These are phyloP conservation scores for Odontamblyopus rebecca DNA, from an alignment of 2,797 vertebrate genomes.

Conservation along the genomic window DNA sequence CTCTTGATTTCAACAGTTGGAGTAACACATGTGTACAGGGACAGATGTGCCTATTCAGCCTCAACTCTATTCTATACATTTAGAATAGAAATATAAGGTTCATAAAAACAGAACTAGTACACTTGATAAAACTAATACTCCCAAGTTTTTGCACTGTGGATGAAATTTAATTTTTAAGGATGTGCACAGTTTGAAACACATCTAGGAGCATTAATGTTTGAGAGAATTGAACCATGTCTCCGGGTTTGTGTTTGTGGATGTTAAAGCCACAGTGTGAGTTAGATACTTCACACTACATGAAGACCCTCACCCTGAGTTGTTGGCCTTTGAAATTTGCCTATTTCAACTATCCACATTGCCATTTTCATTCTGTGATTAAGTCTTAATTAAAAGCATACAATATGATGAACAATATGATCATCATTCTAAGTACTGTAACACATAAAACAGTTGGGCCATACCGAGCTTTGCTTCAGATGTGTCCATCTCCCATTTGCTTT, in stretches of 20 bases:
- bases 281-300: not conserved
- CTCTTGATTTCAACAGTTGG: not conserved
- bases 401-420: not conserved
- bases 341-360: not conserved
- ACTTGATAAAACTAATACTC: not conserved
- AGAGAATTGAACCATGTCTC: too few relatives aligned
- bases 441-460: slow-evolving; percentile 73
- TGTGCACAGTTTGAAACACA: not conserved
- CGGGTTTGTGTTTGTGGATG: too few relatives aligned
- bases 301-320: not conserved
- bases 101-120: too few relatives aligned
- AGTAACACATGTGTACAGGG: not conserved
- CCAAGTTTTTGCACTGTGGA: not conserved
- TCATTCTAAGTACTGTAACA: not conserved
- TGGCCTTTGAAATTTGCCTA: not conserved
- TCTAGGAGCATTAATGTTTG: too few relatives aligned
- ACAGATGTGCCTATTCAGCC: not conserved
- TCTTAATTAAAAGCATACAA: too few relatives aligned
- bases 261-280: not conserved
- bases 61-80: too few relatives aligned
- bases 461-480: slow-evolving; percentile 99
- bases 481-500: slow-evolving; percentile 99
- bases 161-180: not conserved
- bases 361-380: not conserved
- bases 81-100: too few relatives aligned